Percentiles rank a stretch among this genome's conserved stretches.
These are phyloP conservation scores for Macrostomum cliftonense DNA, from an alignment of 2,888 invertebrate species.

Conservation along the genomic window DNA sequence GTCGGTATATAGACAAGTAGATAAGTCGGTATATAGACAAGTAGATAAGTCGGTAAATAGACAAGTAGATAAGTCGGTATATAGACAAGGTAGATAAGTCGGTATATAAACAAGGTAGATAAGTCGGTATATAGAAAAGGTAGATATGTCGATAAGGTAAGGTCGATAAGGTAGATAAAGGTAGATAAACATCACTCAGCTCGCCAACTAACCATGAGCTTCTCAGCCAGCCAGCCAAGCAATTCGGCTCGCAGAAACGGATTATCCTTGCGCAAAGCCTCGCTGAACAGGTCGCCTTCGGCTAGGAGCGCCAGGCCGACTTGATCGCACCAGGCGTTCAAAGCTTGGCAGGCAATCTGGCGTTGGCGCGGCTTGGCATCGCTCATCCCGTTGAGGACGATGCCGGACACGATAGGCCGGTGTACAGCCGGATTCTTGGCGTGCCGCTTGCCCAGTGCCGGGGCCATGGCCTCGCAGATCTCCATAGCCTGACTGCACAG, in stretches of 20 bases:
- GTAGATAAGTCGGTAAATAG: too few species aligned
- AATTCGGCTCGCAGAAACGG: slow-evolving; percentile 61
- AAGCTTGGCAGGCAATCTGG: slow-evolving; percentile 57
- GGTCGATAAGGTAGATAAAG: background rate
- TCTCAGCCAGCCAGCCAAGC: slow-evolving; percentile 65
- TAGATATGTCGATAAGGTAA: too few species aligned
- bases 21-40: too few species aligned
- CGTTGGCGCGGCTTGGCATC: slow-evolving; percentile 61
- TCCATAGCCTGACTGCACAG: slow-evolving; percentile 52
- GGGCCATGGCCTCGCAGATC: slow-evolving; percentile 61
- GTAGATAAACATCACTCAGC: background rate
- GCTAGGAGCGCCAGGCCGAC: slow-evolving; percentile 53
- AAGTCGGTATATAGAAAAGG: too few species aligned
- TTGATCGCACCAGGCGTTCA: slow-evolving; percentile 64
- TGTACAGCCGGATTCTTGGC: slow-evolving; percentile 48
- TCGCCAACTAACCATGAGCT: slow-evolving; percentile 41
- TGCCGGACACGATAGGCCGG: slow-evolving; percentile 60
- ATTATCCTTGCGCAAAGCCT: slow-evolving; percentile 58
- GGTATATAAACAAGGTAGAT: too few species aligned
- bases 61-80: too few species aligned
- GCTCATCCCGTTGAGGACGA: slow-evolving; percentile 47
- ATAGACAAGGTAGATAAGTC: too few species aligned
- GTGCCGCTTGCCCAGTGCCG: slow-evolving; percentile 54
- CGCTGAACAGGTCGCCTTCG: slow-evolving; percentile 69
- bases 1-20: too few species aligned